Evolutionary conservation across 2,888 invertebrate genomes (phyloP), one percentile per base, ranked within the genome.

Genomic region (Syrphus vitripennis): DNA sequence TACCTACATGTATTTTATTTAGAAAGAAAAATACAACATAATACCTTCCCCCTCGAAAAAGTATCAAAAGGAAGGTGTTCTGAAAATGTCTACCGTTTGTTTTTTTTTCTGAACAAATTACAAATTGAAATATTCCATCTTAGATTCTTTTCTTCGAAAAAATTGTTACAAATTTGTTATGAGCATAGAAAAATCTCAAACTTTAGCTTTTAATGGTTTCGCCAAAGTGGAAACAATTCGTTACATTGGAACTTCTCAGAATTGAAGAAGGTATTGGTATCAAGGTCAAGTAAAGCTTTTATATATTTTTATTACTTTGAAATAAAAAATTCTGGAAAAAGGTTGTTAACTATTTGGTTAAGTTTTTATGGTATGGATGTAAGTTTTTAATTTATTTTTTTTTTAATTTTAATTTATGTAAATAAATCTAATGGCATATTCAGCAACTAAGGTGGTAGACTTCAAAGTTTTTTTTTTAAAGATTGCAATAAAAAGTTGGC

Each of bases 121-220:
- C 6, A 34, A 21, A 14, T 29, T 10, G 0, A 55, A 19, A 31
- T 31, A 16, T 50, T n/a, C 14, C 7, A 26, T 34, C 19, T 34
- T 34, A 34, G 34, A 57, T 34, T 59, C 12, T 48, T 9, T 48
- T 21, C 26, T 31, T 16, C 10, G 3, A 26, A 42, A 63, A 61
- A 61, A 26, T 61, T 26, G n/a, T n/a, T 14, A 0, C 21, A 24
- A 34, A 16, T 61, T 61, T n/a, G 0, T 61, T 61, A 16, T 34
- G 34, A 37, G 7, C n/a, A n/a, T 24, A 40, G 42, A 42, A 63
- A 63, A 63, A 63, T 63, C 29, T 42, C 12, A 40, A 61, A 63
- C 1, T 42, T 63, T 6, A 42, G 16, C 24, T 59, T 37, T 19
- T 59, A 37, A 59, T 34, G 21, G 24, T 24, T 59, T 31, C 14